A percentile compares a stretch with the other conserved stretches of the same genome.
phyloP scores from a whole-genome alignment of 2,888 invertebrate species.

The Pammene aurita region DNA sequence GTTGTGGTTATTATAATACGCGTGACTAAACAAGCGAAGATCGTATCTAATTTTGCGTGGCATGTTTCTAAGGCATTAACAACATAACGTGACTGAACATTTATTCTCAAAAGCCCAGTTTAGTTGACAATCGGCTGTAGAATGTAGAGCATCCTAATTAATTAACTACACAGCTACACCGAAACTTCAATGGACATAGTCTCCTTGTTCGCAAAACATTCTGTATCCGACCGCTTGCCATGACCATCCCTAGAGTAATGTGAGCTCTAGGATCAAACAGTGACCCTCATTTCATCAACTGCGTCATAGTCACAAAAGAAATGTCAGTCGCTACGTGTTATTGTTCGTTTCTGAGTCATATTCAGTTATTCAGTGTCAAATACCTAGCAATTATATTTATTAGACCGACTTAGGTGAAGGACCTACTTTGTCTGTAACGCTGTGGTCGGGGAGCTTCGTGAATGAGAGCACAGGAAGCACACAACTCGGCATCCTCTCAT shows the following conservation, averaged over 20 bases:
- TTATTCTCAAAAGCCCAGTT: background rate
- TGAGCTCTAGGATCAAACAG: background rate
- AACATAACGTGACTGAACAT: background rate
- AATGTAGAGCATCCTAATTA: background rate
- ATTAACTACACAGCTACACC: background rate
- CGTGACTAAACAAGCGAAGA: slow-evolving; percentile 4
- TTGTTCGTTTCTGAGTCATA: background rate
- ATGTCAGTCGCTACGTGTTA: too few species aligned
- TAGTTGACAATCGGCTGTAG: background rate
- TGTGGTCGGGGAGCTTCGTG: slow-evolving; percentile 2
- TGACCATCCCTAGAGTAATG: too few species aligned
- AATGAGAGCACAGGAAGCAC: slow-evolving; percentile 35
- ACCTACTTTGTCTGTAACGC: background rate
- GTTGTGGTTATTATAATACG: background rate
- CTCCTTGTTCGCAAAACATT: too few species aligned
- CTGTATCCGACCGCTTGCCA: too few species aligned
- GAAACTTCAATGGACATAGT: background rate
- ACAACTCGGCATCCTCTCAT: slow-evolving; percentile 57
- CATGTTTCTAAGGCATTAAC: slow-evolving; percentile 1
- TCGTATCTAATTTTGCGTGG: slow-evolving; percentile 9
- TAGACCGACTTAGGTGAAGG: background rate
- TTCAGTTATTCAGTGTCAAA: background rate
- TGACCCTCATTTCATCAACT: too few species aligned
- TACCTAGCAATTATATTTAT: background rate
- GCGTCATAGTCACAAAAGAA: too few species aligned